Conservation (phyloP, 2,888 invertebrate genomes). For the Tolmerus cingulatus region DNA sequence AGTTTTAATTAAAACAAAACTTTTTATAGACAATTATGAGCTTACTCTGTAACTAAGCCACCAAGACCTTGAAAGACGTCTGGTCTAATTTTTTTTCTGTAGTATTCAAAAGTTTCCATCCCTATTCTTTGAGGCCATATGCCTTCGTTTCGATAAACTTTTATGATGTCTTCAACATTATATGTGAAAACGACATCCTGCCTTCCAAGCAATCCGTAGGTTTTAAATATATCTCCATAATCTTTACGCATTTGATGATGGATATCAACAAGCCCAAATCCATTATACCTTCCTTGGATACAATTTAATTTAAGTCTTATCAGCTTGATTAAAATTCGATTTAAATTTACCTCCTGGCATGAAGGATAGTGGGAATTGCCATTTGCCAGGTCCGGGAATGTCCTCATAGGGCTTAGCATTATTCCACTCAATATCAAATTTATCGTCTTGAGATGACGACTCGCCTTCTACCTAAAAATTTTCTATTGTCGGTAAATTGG, state of each 20-base stretch:
- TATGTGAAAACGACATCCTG: constrained; percentile 39
- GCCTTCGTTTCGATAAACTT: constrained; percentile 51
- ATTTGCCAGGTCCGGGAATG: constrained; percentile 55
- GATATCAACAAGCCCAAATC: background rate
- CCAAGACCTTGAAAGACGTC: constrained; percentile 59
- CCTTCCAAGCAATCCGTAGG: constrained; percentile 36
- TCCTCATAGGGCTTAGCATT: constrained; percentile 53
- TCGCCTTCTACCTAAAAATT: constrained; percentile 8
- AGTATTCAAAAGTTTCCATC: constrained; percentile 62
- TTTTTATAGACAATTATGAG: constrained; percentile 48
- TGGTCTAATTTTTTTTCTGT: constrained; percentile 60
- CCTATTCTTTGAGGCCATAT: constrained; percentile 64
- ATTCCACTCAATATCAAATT: background rate
- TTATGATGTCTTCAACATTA: constrained; percentile 43
- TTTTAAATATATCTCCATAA: constrained; percentile 38
- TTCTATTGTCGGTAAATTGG: background rate
- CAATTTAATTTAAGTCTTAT: background rate
- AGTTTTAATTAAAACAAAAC: constrained; percentile 46
- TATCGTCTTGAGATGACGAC: background rate
- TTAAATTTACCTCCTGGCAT: constrained; percentile 56
- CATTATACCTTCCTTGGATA: constrained; percentile 46
- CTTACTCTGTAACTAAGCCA: constrained; percentile 58
- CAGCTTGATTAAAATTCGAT: background rate
- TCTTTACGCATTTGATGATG: background rate
- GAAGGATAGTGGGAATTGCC: constrained; percentile 52